Evolutionary conservation across 2,113 vertebrate genomes (phyloP).

Genomic region (Leucosticte australis): DNA sequence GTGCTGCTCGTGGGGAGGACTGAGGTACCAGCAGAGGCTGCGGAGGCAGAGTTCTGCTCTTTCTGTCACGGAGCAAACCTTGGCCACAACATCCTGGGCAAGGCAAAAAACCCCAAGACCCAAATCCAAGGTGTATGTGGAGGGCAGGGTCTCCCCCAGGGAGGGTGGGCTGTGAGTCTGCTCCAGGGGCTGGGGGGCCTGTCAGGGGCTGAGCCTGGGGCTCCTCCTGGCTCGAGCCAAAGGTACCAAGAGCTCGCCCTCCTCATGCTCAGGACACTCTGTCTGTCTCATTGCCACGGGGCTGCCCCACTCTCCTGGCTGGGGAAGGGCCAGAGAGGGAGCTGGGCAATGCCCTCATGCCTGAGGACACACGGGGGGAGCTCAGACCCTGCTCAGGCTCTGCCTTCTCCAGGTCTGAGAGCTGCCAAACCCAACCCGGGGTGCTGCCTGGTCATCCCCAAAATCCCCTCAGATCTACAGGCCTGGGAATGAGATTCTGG

Average conservation of each 20-base stretch:
- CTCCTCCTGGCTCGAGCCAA: neutral
- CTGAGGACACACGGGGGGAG: neutral
- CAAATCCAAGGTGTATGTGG: fast-evolving
- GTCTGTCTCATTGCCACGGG: fast-evolving
- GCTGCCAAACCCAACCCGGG: neutral
- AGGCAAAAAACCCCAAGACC: too few species aligned
- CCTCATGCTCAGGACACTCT: fast-evolving
- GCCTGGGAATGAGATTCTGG: neutral
- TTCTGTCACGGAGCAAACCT: neutral
- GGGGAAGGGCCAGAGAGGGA: neutral
- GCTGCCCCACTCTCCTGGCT: too few species aligned
- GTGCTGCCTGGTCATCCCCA: neutral
- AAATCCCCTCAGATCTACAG: neutral
- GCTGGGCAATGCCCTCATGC: too few species aligned
- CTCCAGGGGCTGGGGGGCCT: neutral
- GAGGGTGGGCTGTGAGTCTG: neutral
- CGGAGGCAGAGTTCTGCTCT: neutral
- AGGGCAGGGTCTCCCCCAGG: neutral
- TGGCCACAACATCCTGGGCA: neutral
- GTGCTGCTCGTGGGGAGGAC: neutral
- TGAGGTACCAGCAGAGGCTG: neutral
- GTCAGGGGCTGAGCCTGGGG: neutral
- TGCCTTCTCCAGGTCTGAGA: too few species aligned
- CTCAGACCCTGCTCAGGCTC: neutral
- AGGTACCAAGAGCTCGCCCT: fast-evolving